phyloP scores from a whole-genome alignment of 2,797 vertebrate species.

The Acipenser oxyrinchus region DNA sequence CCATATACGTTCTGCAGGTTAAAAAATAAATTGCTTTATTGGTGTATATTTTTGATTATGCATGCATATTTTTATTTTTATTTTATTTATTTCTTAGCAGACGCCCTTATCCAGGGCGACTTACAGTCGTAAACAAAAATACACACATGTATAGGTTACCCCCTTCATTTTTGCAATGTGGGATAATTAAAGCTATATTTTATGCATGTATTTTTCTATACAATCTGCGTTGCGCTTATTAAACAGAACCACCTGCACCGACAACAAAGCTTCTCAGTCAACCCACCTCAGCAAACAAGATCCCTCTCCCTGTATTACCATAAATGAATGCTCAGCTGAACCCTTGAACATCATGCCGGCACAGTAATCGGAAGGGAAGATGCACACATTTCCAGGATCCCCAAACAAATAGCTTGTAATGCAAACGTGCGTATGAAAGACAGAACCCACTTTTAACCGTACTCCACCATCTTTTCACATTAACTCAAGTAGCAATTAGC shows the following conservation, averaged over 20 bases:
- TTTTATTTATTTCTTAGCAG: no score
- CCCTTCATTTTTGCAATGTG: no score
- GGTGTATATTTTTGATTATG: no score
- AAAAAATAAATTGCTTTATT: no score
- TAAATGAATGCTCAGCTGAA: conserved; percentile 62
- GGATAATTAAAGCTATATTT: no score
- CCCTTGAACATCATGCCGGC: conserved; percentile 47
- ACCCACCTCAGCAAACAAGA: conserved; percentile 50
- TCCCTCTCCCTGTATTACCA: conserved; percentile 54
- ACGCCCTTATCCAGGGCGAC: no score
- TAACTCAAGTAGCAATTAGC: conserved; percentile 61
- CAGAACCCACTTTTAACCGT: conserved; percentile 48
- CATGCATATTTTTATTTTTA: no score
- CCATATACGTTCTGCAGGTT: no score
- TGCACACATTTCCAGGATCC: conserved; percentile 43
- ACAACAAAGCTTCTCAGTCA: conserved; percentile 59
- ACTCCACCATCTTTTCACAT: conserved; percentile 48
- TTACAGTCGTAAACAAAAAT: no score
- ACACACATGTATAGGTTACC: no score
- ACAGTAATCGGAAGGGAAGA: conserved; percentile 41
- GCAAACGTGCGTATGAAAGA: conserved; percentile 41
- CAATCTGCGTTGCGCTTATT: conserved; percentile 62
- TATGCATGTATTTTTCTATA: conserved; percentile 18
- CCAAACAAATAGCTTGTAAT: conserved; percentile 52
- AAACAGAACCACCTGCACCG: conserved; percentile 66